Percentiles rank a stretch among this genome's conserved stretches.
Conservation (phyloP, 2,888 invertebrate genomes). For the Leucoptera coffeella region DNA sequence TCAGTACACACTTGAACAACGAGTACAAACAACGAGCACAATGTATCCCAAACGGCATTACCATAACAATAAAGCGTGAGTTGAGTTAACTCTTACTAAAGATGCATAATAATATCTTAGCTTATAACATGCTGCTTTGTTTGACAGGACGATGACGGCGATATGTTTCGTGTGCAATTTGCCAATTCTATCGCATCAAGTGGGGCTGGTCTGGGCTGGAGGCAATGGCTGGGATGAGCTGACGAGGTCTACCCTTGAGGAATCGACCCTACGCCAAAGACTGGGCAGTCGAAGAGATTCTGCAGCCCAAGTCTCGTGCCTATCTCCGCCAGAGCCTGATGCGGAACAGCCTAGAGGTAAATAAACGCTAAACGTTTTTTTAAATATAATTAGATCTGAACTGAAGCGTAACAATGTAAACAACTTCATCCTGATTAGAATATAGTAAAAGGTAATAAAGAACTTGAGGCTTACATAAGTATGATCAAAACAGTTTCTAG, state of each 20-base stretch:
- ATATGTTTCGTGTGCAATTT: conserved; percentile 96
- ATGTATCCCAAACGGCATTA: conserved; percentile 31
- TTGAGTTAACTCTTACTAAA: conserved; percentile 6
- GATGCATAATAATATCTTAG: not conserved
- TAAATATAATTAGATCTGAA: conserved; percentile 1
- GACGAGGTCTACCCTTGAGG: conserved; percentile 77
- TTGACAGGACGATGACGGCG: conserved; percentile 82
- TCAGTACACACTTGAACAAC: not conserved
- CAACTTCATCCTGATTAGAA: not conserved
- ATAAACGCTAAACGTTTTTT: not conserved
- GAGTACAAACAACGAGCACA: conserved; percentile 5
- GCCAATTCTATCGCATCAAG: conserved; percentile 91
- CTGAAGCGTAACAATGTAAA: not conserved
- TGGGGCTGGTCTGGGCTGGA: conserved; percentile 88
- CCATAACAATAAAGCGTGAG: conserved; percentile 42
- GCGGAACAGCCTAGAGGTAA: conserved; percentile 45
- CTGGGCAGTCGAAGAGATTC: conserved; percentile 83
- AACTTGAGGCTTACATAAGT: too few species aligned
- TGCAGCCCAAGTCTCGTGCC: conserved; percentile 81
- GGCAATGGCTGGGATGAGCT: conserved; percentile 94
- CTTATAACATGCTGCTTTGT: conserved; percentile 10
- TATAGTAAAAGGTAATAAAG: too few species aligned
- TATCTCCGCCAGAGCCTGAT: conserved; percentile 79
- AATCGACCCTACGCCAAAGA: conserved; percentile 76
- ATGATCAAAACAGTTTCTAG: too few species aligned